Conservation (phyloP, 2,797 vertebrate species). For the Cossypha caffra region DNA sequence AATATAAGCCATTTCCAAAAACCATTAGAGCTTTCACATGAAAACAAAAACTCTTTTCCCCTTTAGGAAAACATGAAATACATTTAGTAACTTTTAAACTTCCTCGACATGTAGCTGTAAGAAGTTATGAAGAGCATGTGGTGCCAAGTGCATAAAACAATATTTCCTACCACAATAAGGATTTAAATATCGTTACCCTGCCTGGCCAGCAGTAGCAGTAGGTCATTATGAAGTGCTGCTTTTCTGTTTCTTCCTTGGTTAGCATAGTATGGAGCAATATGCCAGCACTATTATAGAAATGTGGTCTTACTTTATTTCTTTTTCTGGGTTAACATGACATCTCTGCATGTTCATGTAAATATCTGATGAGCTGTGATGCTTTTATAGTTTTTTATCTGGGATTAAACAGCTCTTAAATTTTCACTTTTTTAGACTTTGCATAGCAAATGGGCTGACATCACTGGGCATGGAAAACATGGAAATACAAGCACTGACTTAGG, state of each 20-base stretch:
- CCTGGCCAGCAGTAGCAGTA: slow-evolving; percentile 51
- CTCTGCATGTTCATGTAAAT: neutral
- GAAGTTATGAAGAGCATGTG: slow-evolving; percentile 27
- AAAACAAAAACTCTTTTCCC: slow-evolving; percentile 27
- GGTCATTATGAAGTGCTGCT: slow-evolving; percentile 43
- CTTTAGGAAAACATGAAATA: slow-evolving; percentile 37
- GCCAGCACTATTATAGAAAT: neutral
- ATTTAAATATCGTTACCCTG: slow-evolving; percentile 46
- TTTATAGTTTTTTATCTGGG: neutral
- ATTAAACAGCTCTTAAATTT: neutral
- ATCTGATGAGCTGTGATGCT: neutral
- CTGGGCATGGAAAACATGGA: neutral
- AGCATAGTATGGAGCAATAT: neutral
- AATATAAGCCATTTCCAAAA: slow-evolving; percentile 25
- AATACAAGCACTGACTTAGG: neutral
- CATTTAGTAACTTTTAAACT: slow-evolving; percentile 46
- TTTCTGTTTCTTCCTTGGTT: slow-evolving; percentile 26
- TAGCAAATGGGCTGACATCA: neutral
- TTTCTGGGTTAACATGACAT: neutral
- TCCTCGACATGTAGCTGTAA: slow-evolving; percentile 30
- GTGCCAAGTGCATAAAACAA: slow-evolving; percentile 62
- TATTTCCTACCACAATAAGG: slow-evolving; percentile 41
- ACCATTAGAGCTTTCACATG: neutral
- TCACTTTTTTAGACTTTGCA: neutral
- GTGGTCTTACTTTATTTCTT: neutral